A percentile compares a stretch with the other conserved stretches of the same genome.
These are phyloP conservation scores for Brachionus angularis DNA, from an alignment of 1,140 invertebrate species.

Conservation along the genomic window DNA sequence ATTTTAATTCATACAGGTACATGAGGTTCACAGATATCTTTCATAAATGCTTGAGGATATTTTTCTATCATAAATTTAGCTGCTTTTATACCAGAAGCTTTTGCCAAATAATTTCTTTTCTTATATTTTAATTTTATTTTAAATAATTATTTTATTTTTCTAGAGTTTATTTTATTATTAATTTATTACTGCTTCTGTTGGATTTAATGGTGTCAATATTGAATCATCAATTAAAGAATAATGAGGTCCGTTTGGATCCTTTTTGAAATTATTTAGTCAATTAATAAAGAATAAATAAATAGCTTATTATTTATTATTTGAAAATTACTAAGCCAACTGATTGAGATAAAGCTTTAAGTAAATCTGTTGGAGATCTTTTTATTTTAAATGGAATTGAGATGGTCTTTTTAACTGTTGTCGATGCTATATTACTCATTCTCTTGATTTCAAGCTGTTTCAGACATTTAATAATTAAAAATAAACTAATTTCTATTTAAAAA, in stretches of 20 bases:
- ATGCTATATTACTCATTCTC: slow-evolving; percentile 14
- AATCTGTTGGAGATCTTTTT: slow-evolving; percentile 32
- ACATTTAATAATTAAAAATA: too few relatives aligned
- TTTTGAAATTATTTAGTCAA: neutral
- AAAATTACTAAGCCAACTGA: too few relatives aligned
- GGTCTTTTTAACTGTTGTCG: neutral
- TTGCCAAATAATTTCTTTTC: slow-evolving; percentile 15
- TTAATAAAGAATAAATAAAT: neutral
- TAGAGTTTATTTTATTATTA: too few relatives aligned
- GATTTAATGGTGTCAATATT: slow-evolving; percentile 13
- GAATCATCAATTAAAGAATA: slow-evolving; percentile 28
- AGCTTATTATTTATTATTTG: neutral
- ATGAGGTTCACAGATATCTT: slow-evolving; percentile 24
- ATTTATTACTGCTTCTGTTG: slow-evolving; percentile 1
- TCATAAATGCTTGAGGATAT: slow-evolving; percentile 40
- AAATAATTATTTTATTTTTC: too few relatives aligned
- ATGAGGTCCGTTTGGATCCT: slow-evolving; percentile 2
- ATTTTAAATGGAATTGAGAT: slow-evolving; percentile 30
- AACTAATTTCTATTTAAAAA: too few relatives aligned
- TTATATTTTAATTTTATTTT: too few relatives aligned
- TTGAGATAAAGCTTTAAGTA: slow-evolving; percentile 31
- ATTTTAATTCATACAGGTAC: neutral
- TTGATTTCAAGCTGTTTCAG: neutral
- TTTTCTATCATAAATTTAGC: slow-evolving; percentile 36
- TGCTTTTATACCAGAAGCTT: slow-evolving; percentile 41